A percentile compares a stretch with the other conserved stretches of the same genome.
Conservation (phyloP, 92 coral and sea anemone species). For the Phymanthus crucifer region DNA sequence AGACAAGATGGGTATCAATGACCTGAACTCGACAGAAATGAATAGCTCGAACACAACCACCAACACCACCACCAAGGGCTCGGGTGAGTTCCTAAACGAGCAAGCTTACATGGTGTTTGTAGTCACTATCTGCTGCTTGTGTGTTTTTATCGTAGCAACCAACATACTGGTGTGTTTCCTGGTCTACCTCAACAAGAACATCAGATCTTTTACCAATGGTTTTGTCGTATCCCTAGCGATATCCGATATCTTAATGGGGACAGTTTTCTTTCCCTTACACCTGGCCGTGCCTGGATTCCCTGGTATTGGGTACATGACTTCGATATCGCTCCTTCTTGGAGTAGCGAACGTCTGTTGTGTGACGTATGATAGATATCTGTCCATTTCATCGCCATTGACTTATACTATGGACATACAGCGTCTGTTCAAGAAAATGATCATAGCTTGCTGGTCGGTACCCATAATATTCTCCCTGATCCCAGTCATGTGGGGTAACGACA, state of each 20-base stretch:
- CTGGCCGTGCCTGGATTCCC: conserved; percentile 39
- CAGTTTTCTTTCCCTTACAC: conserved; percentile 60
- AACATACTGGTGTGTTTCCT: conserved; percentile 41
- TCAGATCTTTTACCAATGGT: conserved; percentile 66
- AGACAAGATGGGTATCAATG: not conserved
- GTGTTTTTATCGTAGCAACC: conserved; percentile 38
- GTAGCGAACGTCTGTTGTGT: conserved; percentile 58
- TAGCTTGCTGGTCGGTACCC: conserved; percentile 45
- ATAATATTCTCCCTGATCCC: conserved; percentile 31
- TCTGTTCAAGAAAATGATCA: conserved; percentile 32
- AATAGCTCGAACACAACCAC: not conserved
- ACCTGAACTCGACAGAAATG: not conserved
- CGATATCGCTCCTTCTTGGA: conserved; percentile 36
- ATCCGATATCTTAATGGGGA: conserved; percentile 80
- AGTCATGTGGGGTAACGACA: conserved; percentile 29
- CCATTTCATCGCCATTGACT: conserved; percentile 45
- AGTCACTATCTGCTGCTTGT: conserved; percentile 31
- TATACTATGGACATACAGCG: conserved; percentile 44
- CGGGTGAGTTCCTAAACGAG: not conserved
- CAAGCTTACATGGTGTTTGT: conserved; percentile 4
- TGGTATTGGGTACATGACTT: conserved; percentile 27
- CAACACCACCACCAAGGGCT: not conserved
- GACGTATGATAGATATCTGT: conserved; percentile 57
- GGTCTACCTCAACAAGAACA: conserved; percentile 48
- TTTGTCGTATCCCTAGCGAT: conserved; percentile 86